These are phyloP conservation scores for Batillaria attramentaria DNA, from an alignment of 1,140 invertebrate genomes.

Conservation along the genomic window DNA sequence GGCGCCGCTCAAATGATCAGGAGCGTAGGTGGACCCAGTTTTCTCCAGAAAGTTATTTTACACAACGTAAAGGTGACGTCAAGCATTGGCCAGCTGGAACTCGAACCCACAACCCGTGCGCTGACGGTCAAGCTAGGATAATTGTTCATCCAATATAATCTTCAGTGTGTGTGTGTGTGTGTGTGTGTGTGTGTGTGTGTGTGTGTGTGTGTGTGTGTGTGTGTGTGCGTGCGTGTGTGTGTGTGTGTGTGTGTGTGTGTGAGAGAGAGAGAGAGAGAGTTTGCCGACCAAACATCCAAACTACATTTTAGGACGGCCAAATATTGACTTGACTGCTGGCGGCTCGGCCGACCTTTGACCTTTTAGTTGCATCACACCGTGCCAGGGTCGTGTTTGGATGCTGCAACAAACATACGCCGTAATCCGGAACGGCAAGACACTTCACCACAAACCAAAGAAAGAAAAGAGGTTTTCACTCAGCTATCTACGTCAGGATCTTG, in stretches of 20 bases:
- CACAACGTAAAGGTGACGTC: background rate
- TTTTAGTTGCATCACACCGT: no score
- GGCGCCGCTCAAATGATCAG: background rate
- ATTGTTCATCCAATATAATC: background rate
- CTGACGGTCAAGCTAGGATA: background rate
- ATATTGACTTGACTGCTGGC: background rate
- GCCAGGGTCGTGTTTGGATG: no score
- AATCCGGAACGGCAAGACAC: no score
- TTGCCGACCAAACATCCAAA: background rate
- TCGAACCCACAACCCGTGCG: background rate
- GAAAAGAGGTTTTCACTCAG: no score
- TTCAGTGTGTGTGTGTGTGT: slow-evolving; percentile 1
- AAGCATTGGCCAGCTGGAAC: no score
- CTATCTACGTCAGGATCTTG: no score
- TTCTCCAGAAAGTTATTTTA: background rate
- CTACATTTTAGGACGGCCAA: background rate
- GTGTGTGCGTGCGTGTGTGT: background rate
- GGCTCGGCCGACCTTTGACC: background rate
- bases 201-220: slow-evolving; percentile 12
- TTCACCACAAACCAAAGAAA: no score
- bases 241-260: background rate
- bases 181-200: slow-evolving; percentile 13
- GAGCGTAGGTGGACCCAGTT: background rate
- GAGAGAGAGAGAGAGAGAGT: background rate
- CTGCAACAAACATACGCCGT: no score